Evolutionary conservation across 2,113 vertebrate species (phyloP).

Genomic region (Rhinoptilus africanus): DNA sequence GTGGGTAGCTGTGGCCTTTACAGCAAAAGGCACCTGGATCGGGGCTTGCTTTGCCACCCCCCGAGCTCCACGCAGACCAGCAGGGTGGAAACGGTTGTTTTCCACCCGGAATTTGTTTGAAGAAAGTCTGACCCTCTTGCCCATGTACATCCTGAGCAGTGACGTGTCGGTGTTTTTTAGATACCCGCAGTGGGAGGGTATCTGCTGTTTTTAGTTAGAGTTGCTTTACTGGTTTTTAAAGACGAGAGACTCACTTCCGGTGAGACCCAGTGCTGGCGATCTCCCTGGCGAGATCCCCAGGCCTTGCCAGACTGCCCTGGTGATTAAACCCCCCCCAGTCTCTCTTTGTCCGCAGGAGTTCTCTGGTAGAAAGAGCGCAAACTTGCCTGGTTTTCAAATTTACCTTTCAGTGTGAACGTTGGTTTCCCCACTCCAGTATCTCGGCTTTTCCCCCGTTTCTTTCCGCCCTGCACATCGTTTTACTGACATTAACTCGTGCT

Average conservation of each 20-base stretch:
- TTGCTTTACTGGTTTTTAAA: slow-evolving; percentile 38
- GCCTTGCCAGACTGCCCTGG: neutral
- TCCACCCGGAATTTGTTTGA: neutral
- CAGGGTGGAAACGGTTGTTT: neutral
- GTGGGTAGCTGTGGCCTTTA: neutral
- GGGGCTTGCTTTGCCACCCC: neutral
- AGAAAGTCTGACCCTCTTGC: neutral
- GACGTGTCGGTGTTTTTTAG: neutral
- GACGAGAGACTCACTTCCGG: slow-evolving; percentile 3
- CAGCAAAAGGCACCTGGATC: neutral
- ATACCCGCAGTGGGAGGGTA: neutral
- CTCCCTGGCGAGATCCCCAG: neutral
- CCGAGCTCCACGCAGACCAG: neutral
- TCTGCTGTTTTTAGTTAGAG: neutral
- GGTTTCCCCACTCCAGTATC: slow-evolving; percentile 49
- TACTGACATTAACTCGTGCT: slow-evolving; percentile 32
- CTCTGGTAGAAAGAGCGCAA: neutral
- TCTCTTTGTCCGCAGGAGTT: neutral
- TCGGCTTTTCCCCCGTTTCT: neutral
- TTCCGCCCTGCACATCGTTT: slow-evolving; percentile 28
- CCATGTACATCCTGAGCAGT: neutral
- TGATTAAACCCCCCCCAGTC: neutral
- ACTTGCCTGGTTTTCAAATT: slow-evolving; percentile 61
- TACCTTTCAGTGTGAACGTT: slow-evolving; percentile 50
- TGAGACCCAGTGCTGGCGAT: neutral